These are phyloP conservation scores for Yoshiicerus persimilis DNA, from an alignment of 1,140 invertebrate genomes.

Conservation along the genomic window DNA sequence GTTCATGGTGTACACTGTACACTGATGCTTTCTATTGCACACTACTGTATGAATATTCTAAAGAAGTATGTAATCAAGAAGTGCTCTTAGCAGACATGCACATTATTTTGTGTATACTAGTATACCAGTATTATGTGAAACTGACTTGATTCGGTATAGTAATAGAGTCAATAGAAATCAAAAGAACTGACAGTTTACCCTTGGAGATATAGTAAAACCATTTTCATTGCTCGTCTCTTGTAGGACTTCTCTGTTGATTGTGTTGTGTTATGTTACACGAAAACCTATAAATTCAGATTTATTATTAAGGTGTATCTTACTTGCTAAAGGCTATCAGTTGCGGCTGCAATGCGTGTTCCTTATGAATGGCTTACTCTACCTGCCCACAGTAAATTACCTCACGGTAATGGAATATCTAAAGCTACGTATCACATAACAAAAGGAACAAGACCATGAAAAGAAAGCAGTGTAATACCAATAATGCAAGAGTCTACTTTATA, in stretches of 20 bases:
- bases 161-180: background rate
- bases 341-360: background rate
- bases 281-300: background rate
- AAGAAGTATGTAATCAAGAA: background rate
- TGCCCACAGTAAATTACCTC: background rate
- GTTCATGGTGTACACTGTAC: no score
- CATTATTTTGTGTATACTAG: no score
- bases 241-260: background rate
- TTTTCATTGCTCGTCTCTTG: background rate
- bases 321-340: background rate
- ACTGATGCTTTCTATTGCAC: no score
- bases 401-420: background rate
- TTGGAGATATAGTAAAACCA: background rate
- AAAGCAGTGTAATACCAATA: background rate
- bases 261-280: background rate
- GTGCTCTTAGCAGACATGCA: background rate
- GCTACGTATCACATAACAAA: background rate
- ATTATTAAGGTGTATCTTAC: background rate
- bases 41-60: background rate
- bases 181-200: background rate
- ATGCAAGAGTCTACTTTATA: no score
- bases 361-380: background rate
- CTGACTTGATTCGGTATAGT: background rate
- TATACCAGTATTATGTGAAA: background rate
- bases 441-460: background rate